These are phyloP conservation scores for Leptocoma aspasia DNA, from an alignment of 2,113 vertebrate species.

Conservation along the genomic window DNA sequence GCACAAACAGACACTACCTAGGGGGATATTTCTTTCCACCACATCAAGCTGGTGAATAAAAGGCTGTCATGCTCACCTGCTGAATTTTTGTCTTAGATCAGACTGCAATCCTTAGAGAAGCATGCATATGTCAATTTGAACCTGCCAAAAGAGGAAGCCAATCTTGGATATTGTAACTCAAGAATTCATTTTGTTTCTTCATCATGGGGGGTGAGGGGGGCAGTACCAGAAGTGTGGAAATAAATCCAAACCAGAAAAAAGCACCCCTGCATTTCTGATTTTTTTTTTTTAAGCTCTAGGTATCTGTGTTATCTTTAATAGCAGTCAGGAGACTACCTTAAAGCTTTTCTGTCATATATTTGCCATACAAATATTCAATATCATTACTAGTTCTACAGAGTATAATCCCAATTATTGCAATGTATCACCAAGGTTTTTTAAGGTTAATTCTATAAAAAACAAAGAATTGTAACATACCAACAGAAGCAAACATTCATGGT, in stretches of 20 bases:
- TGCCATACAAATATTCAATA: neutral
- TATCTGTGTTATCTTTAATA: neutral
- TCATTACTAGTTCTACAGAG: neutral
- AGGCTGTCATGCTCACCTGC: neutral
- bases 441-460: neutral
- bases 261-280: neutral
- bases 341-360: neutral
- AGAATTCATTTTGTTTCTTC: neutral
- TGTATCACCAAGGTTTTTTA: neutral
- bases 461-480: neutral
- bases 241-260: neutral
- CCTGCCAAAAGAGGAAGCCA: neutral
- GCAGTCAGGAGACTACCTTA: neutral
- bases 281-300: neutral
- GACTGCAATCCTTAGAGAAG: neutral
- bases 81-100: neutral
- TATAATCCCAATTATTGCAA: neutral
- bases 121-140: neutral
- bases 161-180: neutral
- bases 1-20: neutral
- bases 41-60: neutral
- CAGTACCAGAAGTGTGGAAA: neutral
- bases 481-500: neutral
- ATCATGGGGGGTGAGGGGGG: fast-evolving
- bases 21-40: neutral